phyloP scores from a whole-genome alignment of 2,888 invertebrate genomes.

The Chromoteleia sp. region DNA sequence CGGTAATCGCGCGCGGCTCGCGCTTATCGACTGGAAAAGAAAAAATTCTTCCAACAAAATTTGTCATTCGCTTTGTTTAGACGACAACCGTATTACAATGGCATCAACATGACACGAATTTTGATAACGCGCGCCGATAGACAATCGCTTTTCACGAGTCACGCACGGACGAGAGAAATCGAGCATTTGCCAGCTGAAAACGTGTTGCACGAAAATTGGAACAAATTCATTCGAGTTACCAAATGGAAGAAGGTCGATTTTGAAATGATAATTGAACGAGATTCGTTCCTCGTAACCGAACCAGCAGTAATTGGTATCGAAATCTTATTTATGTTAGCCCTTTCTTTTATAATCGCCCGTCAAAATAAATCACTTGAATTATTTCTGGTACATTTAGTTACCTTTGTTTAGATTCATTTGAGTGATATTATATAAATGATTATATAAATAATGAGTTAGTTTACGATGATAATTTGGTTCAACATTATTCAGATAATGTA shows the following conservation, averaged over 20 bases:
- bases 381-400: too few species aligned
- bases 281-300: not conserved
- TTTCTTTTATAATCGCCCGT: not conserved
- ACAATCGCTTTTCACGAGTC: slow-evolving; percentile 35
- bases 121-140: slow-evolving; percentile 23
- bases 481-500: too few species aligned
- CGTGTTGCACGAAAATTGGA: slow-evolving; percentile 37
- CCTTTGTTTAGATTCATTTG: too few species aligned
- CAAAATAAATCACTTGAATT: too few species aligned
- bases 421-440: too few species aligned
- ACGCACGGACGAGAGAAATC: slow-evolving; percentile 26
- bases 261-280: slow-evolving; percentile 15
- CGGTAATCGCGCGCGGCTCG: too few species aligned
- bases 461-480: too few species aligned
- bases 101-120: slow-evolving; percentile 26
- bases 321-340: not conserved
- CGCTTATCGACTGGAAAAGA: too few species aligned
- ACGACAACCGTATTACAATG: slow-evolving; percentile 10
- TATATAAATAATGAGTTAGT: too few species aligned
- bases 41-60: too few species aligned
- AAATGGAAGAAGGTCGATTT: slow-evolving; percentile 40
- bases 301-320: slow-evolving; percentile 10
- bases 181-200: slow-evolving; percentile 18
- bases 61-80: slow-evolving; percentile 28
- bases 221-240: slow-evolving; percentile 32